Conservation (phyloP, 2,888 invertebrate genomes). For the Phania funesta region DNA sequence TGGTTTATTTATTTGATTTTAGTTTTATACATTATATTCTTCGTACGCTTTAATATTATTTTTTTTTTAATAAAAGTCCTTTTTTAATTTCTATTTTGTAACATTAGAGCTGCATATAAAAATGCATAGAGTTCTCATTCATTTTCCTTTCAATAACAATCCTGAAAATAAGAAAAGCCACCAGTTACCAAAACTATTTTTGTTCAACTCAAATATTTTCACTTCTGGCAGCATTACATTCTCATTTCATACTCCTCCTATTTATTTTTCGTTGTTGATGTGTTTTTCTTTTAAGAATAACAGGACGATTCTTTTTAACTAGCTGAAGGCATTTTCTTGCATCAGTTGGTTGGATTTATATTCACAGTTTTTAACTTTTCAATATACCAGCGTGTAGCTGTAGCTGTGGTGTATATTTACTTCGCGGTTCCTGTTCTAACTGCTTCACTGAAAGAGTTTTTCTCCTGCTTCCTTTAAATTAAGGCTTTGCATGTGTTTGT, state of each 20-base stretch:
- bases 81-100: too few relatives aligned
- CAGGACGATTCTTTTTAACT: conserved; percentile 39
- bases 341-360: conserved; percentile 40
- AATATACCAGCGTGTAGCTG: too few relatives aligned
- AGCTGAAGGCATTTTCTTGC: conserved; percentile 47
- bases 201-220: too few relatives aligned
- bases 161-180: too few relatives aligned
- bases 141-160: too few relatives aligned
- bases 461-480: background rate
- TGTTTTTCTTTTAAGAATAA: background rate
- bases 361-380: conserved; percentile 44
- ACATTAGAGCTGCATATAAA: too few relatives aligned
- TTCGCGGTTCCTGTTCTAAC: conserved; percentile 35
- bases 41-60: too few relatives aligned
- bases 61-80: too few relatives aligned
- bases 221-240: background rate
- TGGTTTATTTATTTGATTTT: too few relatives aligned
- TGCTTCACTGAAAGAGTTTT: conserved; percentile 1
- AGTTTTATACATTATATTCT: too few relatives aligned
- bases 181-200: too few relatives aligned
- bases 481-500: background rate
- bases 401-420: conserved; percentile 4
- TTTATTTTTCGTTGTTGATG: background rate
- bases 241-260: background rate
- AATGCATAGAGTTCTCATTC: too few relatives aligned